These are phyloP conservation scores for Sprattus sprattus DNA, from an alignment of 2,113 vertebrate genomes.

Conservation along the genomic window DNA sequence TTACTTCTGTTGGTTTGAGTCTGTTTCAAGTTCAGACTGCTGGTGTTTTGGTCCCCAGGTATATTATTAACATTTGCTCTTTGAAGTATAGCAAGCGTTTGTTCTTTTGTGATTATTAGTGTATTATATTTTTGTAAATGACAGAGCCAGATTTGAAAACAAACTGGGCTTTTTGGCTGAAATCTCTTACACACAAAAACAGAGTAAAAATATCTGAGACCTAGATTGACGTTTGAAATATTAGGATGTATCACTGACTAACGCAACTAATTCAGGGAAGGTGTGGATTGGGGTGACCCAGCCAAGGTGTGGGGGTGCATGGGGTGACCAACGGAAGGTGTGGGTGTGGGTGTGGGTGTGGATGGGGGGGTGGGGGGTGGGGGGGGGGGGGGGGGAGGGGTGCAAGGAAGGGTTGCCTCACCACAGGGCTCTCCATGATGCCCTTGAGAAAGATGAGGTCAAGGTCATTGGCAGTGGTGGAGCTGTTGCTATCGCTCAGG, in stretches of 20 bases:
- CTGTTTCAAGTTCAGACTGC: not conserved
- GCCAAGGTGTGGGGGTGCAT: too few species aligned
- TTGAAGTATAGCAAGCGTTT: not conserved
- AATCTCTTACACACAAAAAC: not conserved
- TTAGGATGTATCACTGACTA: too few species aligned
- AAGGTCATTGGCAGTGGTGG: conserved; percentile 86
- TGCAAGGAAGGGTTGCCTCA: not conserved
- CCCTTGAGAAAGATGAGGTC: conserved; percentile 94
- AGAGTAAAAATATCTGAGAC: not conserved
- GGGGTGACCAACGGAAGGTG: too few species aligned
- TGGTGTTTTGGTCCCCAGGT: not conserved
- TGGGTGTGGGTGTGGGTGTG: not conserved
- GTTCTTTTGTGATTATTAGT: not conserved
- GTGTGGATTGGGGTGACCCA: too few species aligned
- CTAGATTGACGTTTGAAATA: too few species aligned
- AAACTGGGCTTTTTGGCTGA: not conserved
- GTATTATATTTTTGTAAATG: too few species aligned
- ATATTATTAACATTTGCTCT: not conserved
- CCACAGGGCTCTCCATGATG: conserved; percentile 91
- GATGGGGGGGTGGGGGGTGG: not conserved
- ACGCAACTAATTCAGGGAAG: too few species aligned
- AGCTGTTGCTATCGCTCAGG: conserved; percentile 82
- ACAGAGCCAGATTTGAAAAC: too few species aligned
- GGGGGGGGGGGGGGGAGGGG: not conserved
- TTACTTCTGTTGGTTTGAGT: not conserved